These are phyloP conservation scores for Aplysina aerophoba DNA, from an alignment of 37 sponge, comb jelly and placozoan genomes.

Conservation along the genomic window DNA sequence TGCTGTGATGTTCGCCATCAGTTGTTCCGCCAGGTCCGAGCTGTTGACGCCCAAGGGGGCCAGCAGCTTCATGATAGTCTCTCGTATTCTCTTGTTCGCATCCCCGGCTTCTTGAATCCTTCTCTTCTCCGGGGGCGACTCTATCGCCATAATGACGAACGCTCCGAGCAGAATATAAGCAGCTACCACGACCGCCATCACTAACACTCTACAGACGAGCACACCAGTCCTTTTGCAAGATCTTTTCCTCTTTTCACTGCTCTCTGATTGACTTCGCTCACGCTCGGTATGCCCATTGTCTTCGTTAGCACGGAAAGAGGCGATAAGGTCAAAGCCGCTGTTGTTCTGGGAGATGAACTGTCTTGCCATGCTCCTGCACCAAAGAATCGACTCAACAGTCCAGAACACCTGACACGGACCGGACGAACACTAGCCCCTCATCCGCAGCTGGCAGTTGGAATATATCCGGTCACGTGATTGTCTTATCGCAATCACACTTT, in stretches of 20 bases:
- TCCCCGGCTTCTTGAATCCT: not conserved
- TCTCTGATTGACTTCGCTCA: no score
- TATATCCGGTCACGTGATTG: no score
- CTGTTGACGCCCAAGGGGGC: not conserved
- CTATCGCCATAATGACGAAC: not conserved
- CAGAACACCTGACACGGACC: no score
- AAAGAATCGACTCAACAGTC: no score
- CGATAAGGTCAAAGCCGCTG: no score
- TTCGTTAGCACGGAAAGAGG: no score
- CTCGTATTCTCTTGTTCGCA: not conserved
- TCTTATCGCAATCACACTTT: no score
- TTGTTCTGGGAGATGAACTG: no score
- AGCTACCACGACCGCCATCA: not conserved
- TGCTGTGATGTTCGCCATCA: not conserved
- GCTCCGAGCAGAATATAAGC: not conserved
- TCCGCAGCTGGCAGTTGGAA: no score
- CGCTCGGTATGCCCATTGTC: no score
- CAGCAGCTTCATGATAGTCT: not conserved
- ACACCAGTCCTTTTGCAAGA: not conserved
- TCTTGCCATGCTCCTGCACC: no score
- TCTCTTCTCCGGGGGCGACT: not conserved
- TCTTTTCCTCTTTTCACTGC: not conserved
- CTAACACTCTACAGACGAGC: not conserved
- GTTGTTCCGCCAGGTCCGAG: not conserved
- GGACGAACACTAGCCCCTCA: no score